Evolutionary conservation across 2,797 vertebrate species (phyloP).

Genomic region (Chelidonichthys spinosus): DNA sequence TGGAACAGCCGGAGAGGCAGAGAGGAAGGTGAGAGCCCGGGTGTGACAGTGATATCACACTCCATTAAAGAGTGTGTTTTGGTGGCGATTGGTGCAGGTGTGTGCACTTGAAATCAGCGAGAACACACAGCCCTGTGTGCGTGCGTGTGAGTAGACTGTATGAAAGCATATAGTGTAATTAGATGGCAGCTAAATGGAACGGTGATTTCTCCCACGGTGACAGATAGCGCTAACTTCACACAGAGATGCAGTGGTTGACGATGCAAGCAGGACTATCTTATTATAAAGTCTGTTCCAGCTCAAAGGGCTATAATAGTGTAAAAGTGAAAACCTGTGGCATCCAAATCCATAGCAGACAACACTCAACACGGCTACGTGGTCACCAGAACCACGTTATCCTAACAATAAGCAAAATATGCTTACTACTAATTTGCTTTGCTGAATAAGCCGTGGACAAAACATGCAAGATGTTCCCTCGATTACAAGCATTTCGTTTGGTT

Average conservation of each 20-base stretch:
- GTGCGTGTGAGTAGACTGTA: constrained; percentile 19
- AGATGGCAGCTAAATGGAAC: constrained; percentile 53
- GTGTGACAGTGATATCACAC: constrained; percentile 57
- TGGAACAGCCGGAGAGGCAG: constrained; percentile 72
- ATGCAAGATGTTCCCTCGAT: neutral
- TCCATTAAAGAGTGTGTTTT: constrained; percentile 67
- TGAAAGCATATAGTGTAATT: constrained; percentile 35
- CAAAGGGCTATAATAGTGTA: neutral
- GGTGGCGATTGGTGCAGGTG: constrained; percentile 45
- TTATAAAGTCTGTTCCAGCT: constrained; percentile 32
- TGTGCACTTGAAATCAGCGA: constrained; percentile 42
- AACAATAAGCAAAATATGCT: neutral
- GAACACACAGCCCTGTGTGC: constrained; percentile 14
- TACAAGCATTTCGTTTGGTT: neutral
- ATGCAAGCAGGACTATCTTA: constrained; percentile 15
- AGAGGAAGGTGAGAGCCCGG: constrained; percentile 64
- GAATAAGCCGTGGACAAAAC: neutral
- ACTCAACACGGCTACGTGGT: neutral
- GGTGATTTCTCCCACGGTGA: constrained; percentile 40
- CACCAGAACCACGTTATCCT: neutral
- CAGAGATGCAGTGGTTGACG: constrained; percentile 18
- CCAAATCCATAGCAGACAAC: constrained; percentile 27
- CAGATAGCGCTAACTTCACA: constrained; percentile 38
- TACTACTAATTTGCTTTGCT: neutral
- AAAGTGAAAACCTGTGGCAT: constrained; percentile 17